Evolutionary conservation across 2,797 vertebrate genomes (phyloP).

Genomic region (Gymnoscopelus microlampas): DNA sequence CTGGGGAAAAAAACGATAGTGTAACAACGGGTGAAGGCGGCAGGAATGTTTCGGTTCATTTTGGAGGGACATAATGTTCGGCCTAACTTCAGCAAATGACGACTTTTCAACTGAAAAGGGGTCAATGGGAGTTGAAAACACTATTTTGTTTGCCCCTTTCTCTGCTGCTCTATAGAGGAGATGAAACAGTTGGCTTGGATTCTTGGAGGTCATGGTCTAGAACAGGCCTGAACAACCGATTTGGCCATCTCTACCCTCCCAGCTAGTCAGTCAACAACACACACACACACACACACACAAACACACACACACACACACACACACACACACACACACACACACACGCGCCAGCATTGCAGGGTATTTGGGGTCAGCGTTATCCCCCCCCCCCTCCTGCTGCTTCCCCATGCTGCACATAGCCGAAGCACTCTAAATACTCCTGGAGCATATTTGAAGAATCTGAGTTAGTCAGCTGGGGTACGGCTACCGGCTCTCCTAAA

Average conservation of each 20-base stretch:
- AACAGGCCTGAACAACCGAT: conserved; percentile 35
- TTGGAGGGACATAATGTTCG: too few species aligned
- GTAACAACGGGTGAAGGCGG: too few species aligned
- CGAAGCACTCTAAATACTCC: conserved; percentile 46
- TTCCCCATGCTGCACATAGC: conserved; percentile 16
- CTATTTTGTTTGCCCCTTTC: too few species aligned
- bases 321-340: conserved; percentile 1
- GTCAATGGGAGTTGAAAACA: too few species aligned
- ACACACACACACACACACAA: conserved; percentile 16
- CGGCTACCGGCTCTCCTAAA: conserved; percentile 28
- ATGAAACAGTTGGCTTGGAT: conserved; percentile 50
- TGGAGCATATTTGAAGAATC: conserved; percentile 36
- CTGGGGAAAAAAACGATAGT: too few species aligned
- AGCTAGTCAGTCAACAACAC: conserved; percentile 15
- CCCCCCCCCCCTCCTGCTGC: conserved; percentile 2
- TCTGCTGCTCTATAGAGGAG: conserved; percentile 8
- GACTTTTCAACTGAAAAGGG: too few species aligned
- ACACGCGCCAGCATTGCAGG: conserved; percentile 17
- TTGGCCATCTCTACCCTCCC: conserved; percentile 25
- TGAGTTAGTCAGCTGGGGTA: conserved; percentile 32
- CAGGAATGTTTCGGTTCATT: too few species aligned
- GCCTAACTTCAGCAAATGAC: too few species aligned
- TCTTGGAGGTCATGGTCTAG: conserved; percentile 39
- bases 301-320: background rate
- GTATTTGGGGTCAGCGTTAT: conserved; percentile 41